These are phyloP conservation scores for Aphrocallistes beatrix DNA, from an alignment of 37 sponge, comb jelly and placozoan genomes.

Conservation along the genomic window DNA sequence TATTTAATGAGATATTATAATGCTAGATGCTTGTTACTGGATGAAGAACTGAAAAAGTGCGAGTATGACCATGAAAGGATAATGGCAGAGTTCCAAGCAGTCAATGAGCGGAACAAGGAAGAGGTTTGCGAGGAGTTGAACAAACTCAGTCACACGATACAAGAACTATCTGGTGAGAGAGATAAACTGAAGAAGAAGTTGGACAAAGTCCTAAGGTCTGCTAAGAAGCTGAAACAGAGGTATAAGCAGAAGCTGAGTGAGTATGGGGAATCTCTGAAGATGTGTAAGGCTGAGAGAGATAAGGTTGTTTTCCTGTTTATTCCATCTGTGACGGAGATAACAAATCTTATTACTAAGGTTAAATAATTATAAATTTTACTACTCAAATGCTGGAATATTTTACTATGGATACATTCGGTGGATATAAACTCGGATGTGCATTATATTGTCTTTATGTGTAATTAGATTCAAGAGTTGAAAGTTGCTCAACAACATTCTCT, in stretches of 20 bases:
- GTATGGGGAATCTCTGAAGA: not conserved
- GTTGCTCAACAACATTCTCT: not conserved
- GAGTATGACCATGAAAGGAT: not conserved
- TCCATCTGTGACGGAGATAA: too few species aligned
- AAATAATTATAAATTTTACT: too few species aligned
- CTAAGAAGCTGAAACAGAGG: not conserved
- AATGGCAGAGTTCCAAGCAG: not conserved
- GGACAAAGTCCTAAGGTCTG: not conserved
- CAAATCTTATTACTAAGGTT: too few species aligned
- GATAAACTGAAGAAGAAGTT: not conserved
- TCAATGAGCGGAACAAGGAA: not conserved
- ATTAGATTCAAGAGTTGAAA: not conserved
- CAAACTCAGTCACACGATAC: not conserved
- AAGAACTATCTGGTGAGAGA: not conserved
- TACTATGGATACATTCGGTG: too few species aligned
- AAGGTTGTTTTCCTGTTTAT: not conserved
- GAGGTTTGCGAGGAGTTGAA: not conserved
- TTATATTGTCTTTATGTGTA: too few species aligned
- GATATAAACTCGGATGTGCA: too few species aligned
- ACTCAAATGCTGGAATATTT: too few species aligned
- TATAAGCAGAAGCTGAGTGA: not conserved
- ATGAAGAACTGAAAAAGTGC: not conserved
- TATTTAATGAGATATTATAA: not conserved
- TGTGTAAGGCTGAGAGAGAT: conserved; percentile 5
- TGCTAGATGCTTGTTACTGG: not conserved